Evolutionary conservation across 2,113 vertebrate species (phyloP).

Genomic region (Macroglossus sobrinus): DNA sequence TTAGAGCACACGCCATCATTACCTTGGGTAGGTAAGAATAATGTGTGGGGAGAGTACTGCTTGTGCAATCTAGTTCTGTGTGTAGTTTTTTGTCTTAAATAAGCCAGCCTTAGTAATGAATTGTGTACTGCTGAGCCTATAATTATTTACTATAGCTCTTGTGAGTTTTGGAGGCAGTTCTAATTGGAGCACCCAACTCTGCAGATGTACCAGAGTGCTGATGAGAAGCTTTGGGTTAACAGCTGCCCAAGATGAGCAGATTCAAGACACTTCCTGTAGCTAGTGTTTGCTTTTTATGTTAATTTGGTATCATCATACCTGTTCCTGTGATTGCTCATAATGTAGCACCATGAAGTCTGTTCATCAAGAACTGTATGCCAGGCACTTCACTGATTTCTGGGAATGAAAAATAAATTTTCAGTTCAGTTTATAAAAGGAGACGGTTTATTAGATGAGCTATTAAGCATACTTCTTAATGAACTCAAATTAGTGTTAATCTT

Average conservation of each 20-base stretch:
- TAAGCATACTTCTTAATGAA: slow-evolving; percentile 15
- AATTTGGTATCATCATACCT: neutral
- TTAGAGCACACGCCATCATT: slow-evolving; percentile 93
- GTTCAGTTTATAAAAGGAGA: slow-evolving; percentile 2
- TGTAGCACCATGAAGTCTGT: neutral
- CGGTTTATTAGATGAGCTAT: neutral
- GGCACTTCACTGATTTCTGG: neutral
- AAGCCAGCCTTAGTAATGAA: neutral
- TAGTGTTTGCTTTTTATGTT: neutral
- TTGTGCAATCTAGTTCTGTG: neutral
- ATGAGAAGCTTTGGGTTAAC: neutral
- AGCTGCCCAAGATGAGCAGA: neutral
- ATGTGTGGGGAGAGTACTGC: fast-evolving
- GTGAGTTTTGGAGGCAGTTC: neutral
- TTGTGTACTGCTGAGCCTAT: neutral
- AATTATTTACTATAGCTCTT: neutral
- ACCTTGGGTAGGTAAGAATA: slow-evolving; percentile 89
- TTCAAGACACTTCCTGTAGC: neutral
- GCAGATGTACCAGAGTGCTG: neutral
- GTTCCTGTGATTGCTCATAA: neutral
- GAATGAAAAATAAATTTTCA: neutral
- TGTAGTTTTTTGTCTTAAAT: neutral
- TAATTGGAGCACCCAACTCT: neutral
- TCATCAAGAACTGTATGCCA: neutral
- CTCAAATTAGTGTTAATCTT: neutral